These are phyloP conservation scores for Odontocolon sp. DNA, from an alignment of 2,888 invertebrate species.

Conservation along the genomic window DNA sequence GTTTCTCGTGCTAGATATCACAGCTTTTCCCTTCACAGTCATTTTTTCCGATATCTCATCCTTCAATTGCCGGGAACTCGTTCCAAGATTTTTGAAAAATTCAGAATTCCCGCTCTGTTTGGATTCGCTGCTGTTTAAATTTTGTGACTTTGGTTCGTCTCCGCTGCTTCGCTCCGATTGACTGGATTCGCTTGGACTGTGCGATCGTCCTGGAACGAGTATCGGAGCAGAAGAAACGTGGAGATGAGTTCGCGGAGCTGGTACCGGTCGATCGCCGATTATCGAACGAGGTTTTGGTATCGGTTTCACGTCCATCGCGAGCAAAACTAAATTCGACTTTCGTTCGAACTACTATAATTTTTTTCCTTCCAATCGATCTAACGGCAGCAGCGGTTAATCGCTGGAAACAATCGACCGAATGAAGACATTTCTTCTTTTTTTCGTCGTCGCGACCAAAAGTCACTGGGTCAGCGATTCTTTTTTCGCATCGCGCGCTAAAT, in stretches of 20 bases:
- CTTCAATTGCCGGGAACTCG: slow-evolving; percentile 82
- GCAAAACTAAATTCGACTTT: background rate
- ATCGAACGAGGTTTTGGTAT: slow-evolving; percentile 76
- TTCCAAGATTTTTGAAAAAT: slow-evolving; percentile 72
- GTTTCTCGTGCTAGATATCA: slow-evolving; percentile 85
- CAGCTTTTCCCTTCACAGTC: slow-evolving; percentile 82
- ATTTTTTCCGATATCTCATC: slow-evolving; percentile 82
- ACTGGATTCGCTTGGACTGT: slow-evolving; percentile 68
- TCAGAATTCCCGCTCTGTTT: slow-evolving; percentile 65
- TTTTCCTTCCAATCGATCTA: background rate
- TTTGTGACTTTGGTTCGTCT: slow-evolving; percentile 63
- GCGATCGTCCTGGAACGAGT: slow-evolving; percentile 5
- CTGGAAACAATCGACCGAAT: background rate
- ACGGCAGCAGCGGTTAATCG: background rate
- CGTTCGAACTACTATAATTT: background rate
- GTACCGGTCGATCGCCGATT: slow-evolving; percentile 70
- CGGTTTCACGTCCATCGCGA: slow-evolving; percentile 76
- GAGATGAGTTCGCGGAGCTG: slow-evolving; percentile 71
- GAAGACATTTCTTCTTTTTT: background rate
- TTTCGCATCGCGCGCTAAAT: too few species aligned
- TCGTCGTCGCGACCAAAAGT: background rate
- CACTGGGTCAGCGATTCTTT: slow-evolving; percentile 16
- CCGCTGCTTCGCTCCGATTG: slow-evolving; percentile 69
- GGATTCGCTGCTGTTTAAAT: slow-evolving; percentile 46
- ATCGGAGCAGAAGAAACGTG: slow-evolving; percentile 46